A percentile compares a stretch with the other conserved stretches of the same genome.
phyloP scores from a whole-genome alignment of 37 sponge, comb jelly and placozoan species.

The Chondrosia reniformis region DNA sequence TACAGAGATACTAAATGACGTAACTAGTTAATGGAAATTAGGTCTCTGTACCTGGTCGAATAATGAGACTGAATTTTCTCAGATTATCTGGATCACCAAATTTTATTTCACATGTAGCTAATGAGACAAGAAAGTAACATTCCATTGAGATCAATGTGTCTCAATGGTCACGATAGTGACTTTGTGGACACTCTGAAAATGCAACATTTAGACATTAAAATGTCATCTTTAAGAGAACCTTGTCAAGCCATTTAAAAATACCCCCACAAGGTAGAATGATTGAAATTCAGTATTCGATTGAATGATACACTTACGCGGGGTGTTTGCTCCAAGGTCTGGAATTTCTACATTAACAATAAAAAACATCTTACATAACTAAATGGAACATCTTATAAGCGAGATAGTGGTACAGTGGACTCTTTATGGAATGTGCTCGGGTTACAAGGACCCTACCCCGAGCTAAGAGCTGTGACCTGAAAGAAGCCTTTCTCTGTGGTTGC shows the following conservation, averaged over 20 bases:
- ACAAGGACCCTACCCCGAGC: slow-evolving; percentile 26
- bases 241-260: no score
- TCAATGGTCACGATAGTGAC: no score
- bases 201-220: no score
- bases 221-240: no score
- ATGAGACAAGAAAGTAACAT: neutral
- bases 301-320: slow-evolving; percentile 41
- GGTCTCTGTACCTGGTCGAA: slow-evolving; percentile 43
- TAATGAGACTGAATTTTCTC: slow-evolving; percentile 29
- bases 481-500: slow-evolving; percentile 28
- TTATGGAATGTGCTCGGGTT: no score
- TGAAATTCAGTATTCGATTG: neutral
- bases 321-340: slow-evolving; percentile 47
- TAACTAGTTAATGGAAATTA: neutral
- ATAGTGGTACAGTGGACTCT: neutral
- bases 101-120: slow-evolving; percentile 49
- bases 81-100: slow-evolving; percentile 59
- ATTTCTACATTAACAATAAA: slow-evolving; percentile 22
- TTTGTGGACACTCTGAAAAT: no score
- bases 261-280: neutral
- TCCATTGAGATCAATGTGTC: no score
- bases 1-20: no score
- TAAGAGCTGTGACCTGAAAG: slow-evolving; percentile 63
- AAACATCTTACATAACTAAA: neutral
- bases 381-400: neutral